Base-by-base conservation (phyloP, 2,888 invertebrate species). In the Xylota segnis region DNA sequence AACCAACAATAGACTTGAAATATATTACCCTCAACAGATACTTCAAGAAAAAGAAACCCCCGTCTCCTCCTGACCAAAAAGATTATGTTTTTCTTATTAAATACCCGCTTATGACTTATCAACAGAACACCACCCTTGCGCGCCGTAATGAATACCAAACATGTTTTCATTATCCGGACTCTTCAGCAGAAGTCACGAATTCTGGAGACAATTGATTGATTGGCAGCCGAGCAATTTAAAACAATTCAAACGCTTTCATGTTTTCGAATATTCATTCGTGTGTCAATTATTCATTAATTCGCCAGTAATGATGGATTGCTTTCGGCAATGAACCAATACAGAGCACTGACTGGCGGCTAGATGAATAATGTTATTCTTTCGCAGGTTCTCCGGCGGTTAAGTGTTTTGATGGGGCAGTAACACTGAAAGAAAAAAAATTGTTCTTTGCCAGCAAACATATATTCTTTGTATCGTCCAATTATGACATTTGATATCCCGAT, bases 221-320 rank as follows among this genome's bases (percentile, higher is more conserved):
- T 59, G 59, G 7, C 40, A 59, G 37, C 2, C 18, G 18, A 23
- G n/a, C 59, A 59, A 40, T 59, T 59, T 59, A 59, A 59, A 59
- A 59, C 37, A 59, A 59, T 59, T 23, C 23, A 59, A 59, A 59
- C 1, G 52, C 14, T 58, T 58, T 37, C 18, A 58, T 52, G 52
- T 27, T 52, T 52, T 12, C 52, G 52, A 52, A 52, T 52, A 23
- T 14, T 14, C 6, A 10, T 58, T 18, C 58, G 18, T 58, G 37
- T 5, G 34, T 37, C 58, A 37, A 58, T 58, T 58, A 58, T 58
- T 58, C 58, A 58, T 58, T 37, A 37, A 34, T 58, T 58, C 34
- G 4, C 37, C 12, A 16, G 27, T 34, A 12, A 58, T 58, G 58
- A 58, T 58, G 2, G 58, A 58, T 58, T 34, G 58, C 14, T 34